Evolutionary conservation across 1,140 invertebrate species (phyloP), one percentile per base, ranked within the genome.

Genomic region (Achroia grisella): DNA sequence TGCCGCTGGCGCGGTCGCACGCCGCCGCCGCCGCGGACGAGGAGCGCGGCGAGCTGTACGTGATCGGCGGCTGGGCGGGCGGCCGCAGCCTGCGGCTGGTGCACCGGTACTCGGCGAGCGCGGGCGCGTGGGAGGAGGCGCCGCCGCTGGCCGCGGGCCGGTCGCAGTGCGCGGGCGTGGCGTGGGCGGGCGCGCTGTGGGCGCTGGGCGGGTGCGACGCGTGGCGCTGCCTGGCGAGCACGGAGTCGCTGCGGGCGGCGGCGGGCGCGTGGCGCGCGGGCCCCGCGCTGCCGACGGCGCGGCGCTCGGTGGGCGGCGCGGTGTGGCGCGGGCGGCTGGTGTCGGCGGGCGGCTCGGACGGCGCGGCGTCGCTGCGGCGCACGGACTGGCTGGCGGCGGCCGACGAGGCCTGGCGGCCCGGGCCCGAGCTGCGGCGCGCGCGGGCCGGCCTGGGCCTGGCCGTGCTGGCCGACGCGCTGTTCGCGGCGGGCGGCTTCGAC

Each of bases 121-220:
- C 77, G 1, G 86, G 90, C 45, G 67, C 71, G 10, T 96, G 94
- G 94, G 73, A 72, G 2, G 86, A 88, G 15, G 90, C 94, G 45
- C 90, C 92, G 36, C 45, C 67, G 31, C 64, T 72, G 17, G 6
- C 8, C 29, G 23, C 68, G 90, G 92, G 91, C 9, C 90, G 94
- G 12, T 95, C 93, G 65, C 94, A 96, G 85, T 91, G 93, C 14
- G 93, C 91, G 29, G 89, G 91, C n/a, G 90, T 90, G 14, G 85
- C 90, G 42, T 89, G 90, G 68, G 88, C 89, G 50, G 90, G 89
- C 32, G 87, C 88, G 51, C 87, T 94, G 11, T 94, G 92, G 87
- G 93, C 90, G 10, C 90, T 94, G 27, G 94, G 94, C 41, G 94
- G 94, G 13, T 94, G 93, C 77, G 93, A 95, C 85, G 91, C 93